Evolutionary conservation across 2,797 vertebrate species (phyloP).

Genomic region (Catamblyrhynchus diadema): DNA sequence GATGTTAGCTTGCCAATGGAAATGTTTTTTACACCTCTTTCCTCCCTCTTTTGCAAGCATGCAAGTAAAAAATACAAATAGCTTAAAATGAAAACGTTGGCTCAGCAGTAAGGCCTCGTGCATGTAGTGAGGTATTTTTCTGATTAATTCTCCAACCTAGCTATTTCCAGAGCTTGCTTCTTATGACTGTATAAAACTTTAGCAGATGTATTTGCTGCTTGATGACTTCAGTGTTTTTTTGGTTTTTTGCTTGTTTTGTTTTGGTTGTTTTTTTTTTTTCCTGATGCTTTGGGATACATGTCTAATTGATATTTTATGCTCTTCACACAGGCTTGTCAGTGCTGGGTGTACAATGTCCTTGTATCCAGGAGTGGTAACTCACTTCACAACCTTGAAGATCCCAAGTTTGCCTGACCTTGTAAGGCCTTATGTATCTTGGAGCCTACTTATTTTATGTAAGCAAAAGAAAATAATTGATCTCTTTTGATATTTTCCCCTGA

Average conservation of each 20-base stretch:
- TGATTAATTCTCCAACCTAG: background rate
- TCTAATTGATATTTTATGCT: background rate
- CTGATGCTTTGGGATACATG: background rate
- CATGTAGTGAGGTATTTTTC: background rate
- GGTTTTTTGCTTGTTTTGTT: accelerated
- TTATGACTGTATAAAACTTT: background rate
- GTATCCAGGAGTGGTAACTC: background rate
- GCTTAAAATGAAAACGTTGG: background rate
- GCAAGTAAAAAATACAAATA: background rate
- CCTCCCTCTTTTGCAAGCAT: background rate
- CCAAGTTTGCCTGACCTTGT: background rate
- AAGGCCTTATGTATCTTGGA: background rate
- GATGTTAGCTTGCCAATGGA: background rate
- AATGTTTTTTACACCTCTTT: background rate
- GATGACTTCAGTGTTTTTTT: background rate
- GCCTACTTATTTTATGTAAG: background rate
- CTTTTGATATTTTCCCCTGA: background rate
- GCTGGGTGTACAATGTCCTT: background rate
- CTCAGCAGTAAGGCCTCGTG: background rate
- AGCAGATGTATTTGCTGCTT: background rate
- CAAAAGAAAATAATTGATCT: background rate
- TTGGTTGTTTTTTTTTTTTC: background rate
- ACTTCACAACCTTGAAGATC: background rate
- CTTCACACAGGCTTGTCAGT: background rate
- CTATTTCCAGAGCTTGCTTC: background rate